Evolutionary conservation across 2,797 vertebrate species (phyloP), one percentile per base, ranked within the genome.

Genomic region (Aldrovandia affinis): DNA sequence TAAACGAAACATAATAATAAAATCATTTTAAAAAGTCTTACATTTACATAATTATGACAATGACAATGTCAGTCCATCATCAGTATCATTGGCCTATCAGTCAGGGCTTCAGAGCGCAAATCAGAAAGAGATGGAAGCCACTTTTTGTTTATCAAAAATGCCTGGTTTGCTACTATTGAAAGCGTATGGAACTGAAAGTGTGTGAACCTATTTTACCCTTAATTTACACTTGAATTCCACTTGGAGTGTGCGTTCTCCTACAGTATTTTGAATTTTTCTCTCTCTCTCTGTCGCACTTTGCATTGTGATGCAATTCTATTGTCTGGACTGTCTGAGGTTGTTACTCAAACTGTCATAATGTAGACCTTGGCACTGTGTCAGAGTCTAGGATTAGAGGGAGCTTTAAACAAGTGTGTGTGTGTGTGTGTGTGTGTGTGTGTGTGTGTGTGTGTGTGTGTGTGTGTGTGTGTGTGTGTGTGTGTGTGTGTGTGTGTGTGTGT

Each of bases 331-430:
- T 63, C 63, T 83, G 50, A 82, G 47, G 28, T 80, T 84, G 83
- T 84, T 84, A 80, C 83, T 68, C 83, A 73, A 84, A 84, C 78
- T 80, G 83, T 78, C 78, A 80, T 80, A 84, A 84, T 84, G 83
- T 80, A 42, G 78, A 73, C 39, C 30, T 61, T 84, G 83, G 59
- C 61, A 50, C 12, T 3, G n/a, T 44, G 83, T 78, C 83, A 84
- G 44, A 80, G 63, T 80, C 30, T 25, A 57, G 47, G 83, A 83
- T 83, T 83, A 81, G 84, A 77, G 73, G 78, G 55, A 63, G 73
- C 73, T 78, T 78, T 42, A 78, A 42, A 61, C 15, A 55, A 55
- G 50, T 5, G 59, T 25, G 47, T n/a, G 50, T 73, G 68, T 39
- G 30, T 59, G 22, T 61, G 59, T 68, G 30, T 54, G 65, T 54